A percentile compares a stretch with the other conserved stretches of the same genome.
Evolutionary conservation across 2,797 vertebrate genomes (phyloP).

Genomic region (Luscinia luscinia): DNA sequence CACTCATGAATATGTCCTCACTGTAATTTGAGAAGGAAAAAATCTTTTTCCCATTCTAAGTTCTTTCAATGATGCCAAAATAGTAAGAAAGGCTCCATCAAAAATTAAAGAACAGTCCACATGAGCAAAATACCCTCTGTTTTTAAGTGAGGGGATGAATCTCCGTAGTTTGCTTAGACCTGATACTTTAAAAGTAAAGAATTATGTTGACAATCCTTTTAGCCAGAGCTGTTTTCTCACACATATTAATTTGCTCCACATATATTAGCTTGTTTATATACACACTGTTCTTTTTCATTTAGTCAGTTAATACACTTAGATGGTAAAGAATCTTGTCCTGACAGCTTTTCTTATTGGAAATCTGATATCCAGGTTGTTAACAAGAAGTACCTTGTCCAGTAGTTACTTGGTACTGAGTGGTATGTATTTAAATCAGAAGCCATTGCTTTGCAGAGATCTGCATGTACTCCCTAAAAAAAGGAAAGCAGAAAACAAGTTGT

Average conservation of each 20-base stretch:
- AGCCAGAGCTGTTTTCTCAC: neutral
- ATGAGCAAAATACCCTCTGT: neutral
- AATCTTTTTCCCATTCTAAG: neutral
- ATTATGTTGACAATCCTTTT: neutral
- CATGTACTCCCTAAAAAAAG: neutral
- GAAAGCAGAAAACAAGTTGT: neutral
- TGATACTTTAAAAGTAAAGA: neutral
- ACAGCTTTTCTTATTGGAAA: neutral
- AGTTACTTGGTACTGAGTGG: neutral
- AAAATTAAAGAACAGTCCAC: neutral
- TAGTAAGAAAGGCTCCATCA: neutral
- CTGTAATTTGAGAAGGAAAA: neutral
- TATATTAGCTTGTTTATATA: neutral
- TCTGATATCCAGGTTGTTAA: neutral
- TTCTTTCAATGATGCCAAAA: neutral
- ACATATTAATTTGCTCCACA: neutral
- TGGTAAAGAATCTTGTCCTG: neutral
- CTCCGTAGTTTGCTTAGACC: neutral
- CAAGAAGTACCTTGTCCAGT: neutral
- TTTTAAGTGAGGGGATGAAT: neutral
- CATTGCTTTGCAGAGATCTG: neutral
- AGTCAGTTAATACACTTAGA: neutral
- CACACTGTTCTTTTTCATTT: neutral
- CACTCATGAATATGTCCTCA: neutral
- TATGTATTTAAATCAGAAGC: neutral